Evolutionary conservation across 2,113 vertebrate genomes (phyloP), one percentile per base, ranked within the genome.

Genomic region (Oreocharis arfaki): DNA sequence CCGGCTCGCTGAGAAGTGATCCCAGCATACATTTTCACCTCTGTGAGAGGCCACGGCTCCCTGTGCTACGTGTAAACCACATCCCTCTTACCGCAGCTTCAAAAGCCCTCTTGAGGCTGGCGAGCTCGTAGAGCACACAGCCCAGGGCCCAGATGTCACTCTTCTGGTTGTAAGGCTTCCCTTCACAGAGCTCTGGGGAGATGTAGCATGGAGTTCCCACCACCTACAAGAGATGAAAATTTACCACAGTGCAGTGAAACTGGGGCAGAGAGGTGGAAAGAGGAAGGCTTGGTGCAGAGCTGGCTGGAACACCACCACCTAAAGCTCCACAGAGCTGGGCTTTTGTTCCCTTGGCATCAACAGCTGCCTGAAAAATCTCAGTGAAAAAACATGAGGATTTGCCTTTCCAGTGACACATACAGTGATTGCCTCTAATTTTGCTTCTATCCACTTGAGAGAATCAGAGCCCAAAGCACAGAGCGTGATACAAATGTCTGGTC

Each of bases 101-200:
- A 0, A 99, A 99, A 76, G 99, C 99, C 97, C 99, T 99, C 97
- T 99, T 99, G 76, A 99, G 98, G 95, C 99, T 99, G 56, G 99
- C 98, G 6, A 99, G 98, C 94, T 99, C 99, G 1, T 99, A 99
- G 3, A 99, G 98, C 70, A 99, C 99, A 49, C 99, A 99, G 92
- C 99, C 99, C 93, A 99, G 95, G 76, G 99, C 99, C 99, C 99
- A 99, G 96, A 99, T 99, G 95, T 99, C 99, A 77, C 99, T 99
- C 98, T 99, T 99, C 98, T 99, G 99, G 96, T 99, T 99, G 93
- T 99, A 99, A 6, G 99, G 99, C 86, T 99, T 99, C 74, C 99
- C 99, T 92, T 99, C 99, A 73, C 99, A 99, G 91, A 99, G 98
- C 97, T 99, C 99, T 1, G 99, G 99, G 69, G 99, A 99, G 96